phyloP scores from a whole-genome alignment of 2,797 vertebrate species.

The Arrhamphus sclerolepis region DNA sequence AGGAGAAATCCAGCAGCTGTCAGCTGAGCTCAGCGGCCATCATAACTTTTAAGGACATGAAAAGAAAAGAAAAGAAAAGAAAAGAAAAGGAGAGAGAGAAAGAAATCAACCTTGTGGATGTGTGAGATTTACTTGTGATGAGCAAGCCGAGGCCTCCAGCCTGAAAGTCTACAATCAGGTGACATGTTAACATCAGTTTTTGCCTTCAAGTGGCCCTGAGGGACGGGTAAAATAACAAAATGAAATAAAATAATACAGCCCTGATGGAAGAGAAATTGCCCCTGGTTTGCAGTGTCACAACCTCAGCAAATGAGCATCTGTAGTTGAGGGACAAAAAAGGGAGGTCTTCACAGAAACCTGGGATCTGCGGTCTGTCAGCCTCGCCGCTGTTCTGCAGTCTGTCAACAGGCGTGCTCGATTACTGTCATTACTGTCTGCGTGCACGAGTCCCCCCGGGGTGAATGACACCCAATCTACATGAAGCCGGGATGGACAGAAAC shows the following conservation, averaged over 20 bases:
- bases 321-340: conserved; percentile 30
- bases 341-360: conserved; percentile 14
- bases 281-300: conserved; percentile 38
- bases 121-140: conserved; percentile 37
- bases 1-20: not conserved
- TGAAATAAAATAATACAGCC: not conserved
- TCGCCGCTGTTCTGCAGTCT: conserved; percentile 72
- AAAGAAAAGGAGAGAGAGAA: no score
- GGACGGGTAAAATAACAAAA: conserved; percentile 38
- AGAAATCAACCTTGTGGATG: conserved; percentile 10
- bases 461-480: conserved; percentile 84
- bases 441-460: conserved; percentile 63
- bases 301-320: conserved; percentile 73
- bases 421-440: conserved; percentile 81
- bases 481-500: conserved; percentile 48
- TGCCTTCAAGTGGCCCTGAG: conserved; percentile 58
- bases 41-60: conserved; percentile 4
- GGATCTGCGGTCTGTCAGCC: conserved; percentile 72
- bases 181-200: conserved; percentile 77
- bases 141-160: conserved; percentile 36
- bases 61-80: not conserved
- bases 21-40: not conserved
- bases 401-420: conserved; percentile 69
- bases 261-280: conserved; percentile 73
- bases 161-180: conserved; percentile 66